phyloP scores from a whole-genome alignment of 2,888 invertebrate species.

The Drosophila mayaguana region DNA sequence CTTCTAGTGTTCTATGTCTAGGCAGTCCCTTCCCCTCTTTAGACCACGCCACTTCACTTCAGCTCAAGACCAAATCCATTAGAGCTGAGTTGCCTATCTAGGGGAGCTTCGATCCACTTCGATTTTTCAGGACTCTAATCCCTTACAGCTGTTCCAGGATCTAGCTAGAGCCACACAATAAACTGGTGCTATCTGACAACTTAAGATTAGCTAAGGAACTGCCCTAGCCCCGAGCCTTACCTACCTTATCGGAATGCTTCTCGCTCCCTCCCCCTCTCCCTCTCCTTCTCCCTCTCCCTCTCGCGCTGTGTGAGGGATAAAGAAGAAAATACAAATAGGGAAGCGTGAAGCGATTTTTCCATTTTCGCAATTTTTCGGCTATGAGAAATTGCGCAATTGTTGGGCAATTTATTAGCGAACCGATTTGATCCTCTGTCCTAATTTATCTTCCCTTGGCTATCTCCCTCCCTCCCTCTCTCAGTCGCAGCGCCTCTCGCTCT shows the following conservation, averaged over 20 bases:
- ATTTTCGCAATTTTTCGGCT: constrained; percentile 43
- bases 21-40: no score
- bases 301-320: constrained; percentile 20
- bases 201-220: constrained; percentile 59
- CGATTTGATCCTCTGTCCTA: constrained; percentile 60
- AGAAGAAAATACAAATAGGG: constrained; percentile 30
- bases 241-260: constrained; percentile 66
- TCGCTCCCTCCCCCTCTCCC: constrained; percentile 10
- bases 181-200: constrained; percentile 65
- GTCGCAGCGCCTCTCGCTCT: neutral
- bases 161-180: neutral
- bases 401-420: constrained; percentile 78
- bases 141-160: constrained; percentile 54
- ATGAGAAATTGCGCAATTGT: constrained; percentile 81
- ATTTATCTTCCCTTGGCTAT: constrained; percentile 63
- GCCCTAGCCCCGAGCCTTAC: constrained; percentile 26
- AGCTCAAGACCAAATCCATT: neutral
- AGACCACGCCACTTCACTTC: neutral
- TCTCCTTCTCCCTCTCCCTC: neutral
- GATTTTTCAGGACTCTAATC: constrained; percentile 39
- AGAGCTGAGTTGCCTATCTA: neutral
- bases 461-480: neutral
- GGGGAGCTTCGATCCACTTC: neutral
- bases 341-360: constrained; percentile 50
- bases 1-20: neutral